Conservation (phyloP, 2,888 invertebrate species). For the Apamea monoglypha region DNA sequence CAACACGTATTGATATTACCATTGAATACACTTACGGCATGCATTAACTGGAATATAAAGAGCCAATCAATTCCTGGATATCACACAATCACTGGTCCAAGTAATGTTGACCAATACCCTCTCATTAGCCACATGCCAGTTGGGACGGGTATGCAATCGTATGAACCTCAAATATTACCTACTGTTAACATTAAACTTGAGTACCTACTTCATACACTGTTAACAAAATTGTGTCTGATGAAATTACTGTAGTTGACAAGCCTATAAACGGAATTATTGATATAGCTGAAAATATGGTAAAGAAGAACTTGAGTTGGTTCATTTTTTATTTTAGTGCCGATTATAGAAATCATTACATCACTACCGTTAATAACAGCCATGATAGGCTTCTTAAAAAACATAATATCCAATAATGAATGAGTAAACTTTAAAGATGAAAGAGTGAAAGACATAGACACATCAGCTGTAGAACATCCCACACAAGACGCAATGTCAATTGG, state of each 20-base stretch:
- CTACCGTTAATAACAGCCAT: background rate
- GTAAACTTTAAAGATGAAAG: background rate
- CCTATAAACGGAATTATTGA: background rate
- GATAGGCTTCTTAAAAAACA: background rate
- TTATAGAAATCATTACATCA: background rate
- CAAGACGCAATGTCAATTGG: conserved; percentile 33
- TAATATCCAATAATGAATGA: background rate
- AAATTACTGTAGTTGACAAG: background rate
- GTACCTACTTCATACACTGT: background rate
- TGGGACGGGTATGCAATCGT: background rate
- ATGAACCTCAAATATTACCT: conserved; percentile 14
- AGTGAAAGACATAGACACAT: conserved; percentile 7
- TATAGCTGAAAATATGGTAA: background rate
- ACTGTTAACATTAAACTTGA: background rate
- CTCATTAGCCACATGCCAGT: background rate
- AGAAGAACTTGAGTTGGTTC: background rate
- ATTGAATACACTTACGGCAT: conserved; percentile 19
- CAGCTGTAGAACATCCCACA: conserved; percentile 23
- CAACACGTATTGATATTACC: conserved; percentile 8
- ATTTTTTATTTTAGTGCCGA: background rate
- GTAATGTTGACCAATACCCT: conserved; percentile 37
- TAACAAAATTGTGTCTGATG: background rate
- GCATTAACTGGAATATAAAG: conserved; percentile 45
- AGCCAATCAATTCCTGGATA: conserved; percentile 40
- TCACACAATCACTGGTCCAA: conserved; percentile 40